phyloP scores from a whole-genome alignment of 2,888 invertebrate genomes.

The Sipha maydis region DNA sequence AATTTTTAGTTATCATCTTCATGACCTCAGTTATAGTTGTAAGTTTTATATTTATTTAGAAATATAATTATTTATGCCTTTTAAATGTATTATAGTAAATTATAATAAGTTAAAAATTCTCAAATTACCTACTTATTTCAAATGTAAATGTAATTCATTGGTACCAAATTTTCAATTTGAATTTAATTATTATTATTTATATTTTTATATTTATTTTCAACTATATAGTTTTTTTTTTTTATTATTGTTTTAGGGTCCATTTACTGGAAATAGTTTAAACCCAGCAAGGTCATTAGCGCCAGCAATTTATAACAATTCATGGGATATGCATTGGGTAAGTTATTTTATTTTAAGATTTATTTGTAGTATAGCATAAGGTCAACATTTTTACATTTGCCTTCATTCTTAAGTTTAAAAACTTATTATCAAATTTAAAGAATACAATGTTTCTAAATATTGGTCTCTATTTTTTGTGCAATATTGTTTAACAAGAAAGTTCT shows the following conservation, averaged over 20 bases:
- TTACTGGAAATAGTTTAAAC: slow-evolving; percentile 80
- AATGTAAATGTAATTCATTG: not conserved
- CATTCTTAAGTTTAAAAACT: too few relatives aligned
- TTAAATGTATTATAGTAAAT: not conserved
- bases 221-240: not conserved
- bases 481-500: too few relatives aligned
- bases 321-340: slow-evolving; percentile 76
- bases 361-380: too few relatives aligned
- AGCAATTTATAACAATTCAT: slow-evolving; percentile 76
- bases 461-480: too few relatives aligned
- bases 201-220: not conserved
- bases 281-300: slow-evolving; percentile 79
- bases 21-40: slow-evolving; percentile 67
- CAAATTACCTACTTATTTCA: too few relatives aligned
- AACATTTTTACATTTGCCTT: too few relatives aligned
- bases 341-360: not conserved
- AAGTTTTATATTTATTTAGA: slow-evolving; percentile 36
- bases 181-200: not conserved
- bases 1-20: slow-evolving; percentile 68
- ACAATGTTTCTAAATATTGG: too few relatives aligned
- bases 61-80: not conserved
- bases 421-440: not conserved
- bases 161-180: too few relatives aligned
- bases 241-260: slow-evolving; percentile 72
- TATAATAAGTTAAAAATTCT: not conserved